These are phyloP conservation scores for Ahaetulla prasina DNA, from an alignment of 2,113 vertebrate species.

Conservation along the genomic window DNA sequence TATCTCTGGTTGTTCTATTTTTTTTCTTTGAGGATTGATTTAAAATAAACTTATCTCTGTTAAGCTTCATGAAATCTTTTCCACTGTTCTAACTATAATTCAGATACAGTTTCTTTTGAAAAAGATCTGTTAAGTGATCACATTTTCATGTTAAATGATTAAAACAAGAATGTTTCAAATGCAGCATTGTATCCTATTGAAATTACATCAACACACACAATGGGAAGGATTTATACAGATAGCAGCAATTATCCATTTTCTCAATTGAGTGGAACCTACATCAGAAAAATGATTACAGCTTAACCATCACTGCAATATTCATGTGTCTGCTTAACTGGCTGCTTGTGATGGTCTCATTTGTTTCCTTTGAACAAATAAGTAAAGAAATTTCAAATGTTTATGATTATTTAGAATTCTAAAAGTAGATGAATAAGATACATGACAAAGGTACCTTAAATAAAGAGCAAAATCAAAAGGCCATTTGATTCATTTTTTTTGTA, in stretches of 20 bases:
- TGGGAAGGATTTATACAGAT: conserved; percentile 48
- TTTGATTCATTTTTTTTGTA: not conserved
- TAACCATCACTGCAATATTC: conserved; percentile 56
- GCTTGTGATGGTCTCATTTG: conserved; percentile 55
- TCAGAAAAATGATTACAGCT: conserved; percentile 55
- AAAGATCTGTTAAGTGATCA: conserved; percentile 38
- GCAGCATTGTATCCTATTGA: conserved; percentile 21
- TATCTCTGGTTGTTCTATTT: not conserved
- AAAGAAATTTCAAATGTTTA: conserved; percentile 54
- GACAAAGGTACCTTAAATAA: conserved; percentile 49
- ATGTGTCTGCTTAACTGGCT: conserved; percentile 58
- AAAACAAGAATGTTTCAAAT: conserved; percentile 35
- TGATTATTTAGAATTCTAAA: conserved; percentile 37
- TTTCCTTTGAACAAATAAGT: conserved; percentile 61
- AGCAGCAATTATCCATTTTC: conserved; percentile 46
- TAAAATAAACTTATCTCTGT: conserved; percentile 4
- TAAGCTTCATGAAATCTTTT: conserved; percentile 18
- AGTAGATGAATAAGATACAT: conserved; percentile 6
- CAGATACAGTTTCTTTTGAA: conserved; percentile 9
- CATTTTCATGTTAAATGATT: conserved; percentile 34
- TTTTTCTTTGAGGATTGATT: not conserved
- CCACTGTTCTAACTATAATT: conserved; percentile 20
- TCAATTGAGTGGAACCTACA: conserved; percentile 49
- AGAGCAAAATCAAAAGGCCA: not conserved
- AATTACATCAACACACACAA: conserved; percentile 47